Percentiles rank a stretch among this genome's conserved stretches.
These are phyloP conservation scores for Tauraco hartlaubi DNA, from an alignment of 2,797 vertebrate genomes.

Conservation along the genomic window DNA sequence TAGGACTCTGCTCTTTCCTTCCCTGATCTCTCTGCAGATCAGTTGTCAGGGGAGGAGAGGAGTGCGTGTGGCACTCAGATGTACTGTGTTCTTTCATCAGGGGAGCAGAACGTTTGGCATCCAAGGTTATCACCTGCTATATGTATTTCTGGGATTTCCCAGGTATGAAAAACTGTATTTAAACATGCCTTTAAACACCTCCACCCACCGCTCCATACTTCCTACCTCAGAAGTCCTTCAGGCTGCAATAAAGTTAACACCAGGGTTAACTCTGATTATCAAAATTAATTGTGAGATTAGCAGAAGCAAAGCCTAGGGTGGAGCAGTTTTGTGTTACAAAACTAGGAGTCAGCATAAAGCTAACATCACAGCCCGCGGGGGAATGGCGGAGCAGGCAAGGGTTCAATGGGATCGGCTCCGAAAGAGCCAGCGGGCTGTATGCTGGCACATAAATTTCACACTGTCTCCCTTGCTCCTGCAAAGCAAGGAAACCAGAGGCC, in stretches of 20 bases:
- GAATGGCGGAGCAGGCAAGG: fast-evolving
- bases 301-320: background rate
- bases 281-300: background rate
- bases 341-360: background rate
- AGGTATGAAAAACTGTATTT: slow-evolving; percentile 5
- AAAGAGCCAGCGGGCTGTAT: fast-evolving
- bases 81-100: fast-evolving
- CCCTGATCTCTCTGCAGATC: background rate
- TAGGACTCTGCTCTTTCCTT: background rate
- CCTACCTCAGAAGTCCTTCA: background rate
- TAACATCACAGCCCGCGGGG: fast-evolving
- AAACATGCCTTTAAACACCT: background rate
- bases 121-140: background rate
- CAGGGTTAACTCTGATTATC: background rate
- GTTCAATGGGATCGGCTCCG: background rate
- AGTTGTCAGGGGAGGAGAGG: background rate
- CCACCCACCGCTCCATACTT: background rate
- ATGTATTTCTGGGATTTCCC: background rate
- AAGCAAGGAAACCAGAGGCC: background rate
- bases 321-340: background rate
- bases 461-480: background rate
- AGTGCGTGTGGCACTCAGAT: background rate
- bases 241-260: background rate
- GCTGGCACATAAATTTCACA: background rate
- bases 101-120: background rate